phyloP scores from a whole-genome alignment of 2,113 vertebrate species.

The Dipodomys stephensi region DNA sequence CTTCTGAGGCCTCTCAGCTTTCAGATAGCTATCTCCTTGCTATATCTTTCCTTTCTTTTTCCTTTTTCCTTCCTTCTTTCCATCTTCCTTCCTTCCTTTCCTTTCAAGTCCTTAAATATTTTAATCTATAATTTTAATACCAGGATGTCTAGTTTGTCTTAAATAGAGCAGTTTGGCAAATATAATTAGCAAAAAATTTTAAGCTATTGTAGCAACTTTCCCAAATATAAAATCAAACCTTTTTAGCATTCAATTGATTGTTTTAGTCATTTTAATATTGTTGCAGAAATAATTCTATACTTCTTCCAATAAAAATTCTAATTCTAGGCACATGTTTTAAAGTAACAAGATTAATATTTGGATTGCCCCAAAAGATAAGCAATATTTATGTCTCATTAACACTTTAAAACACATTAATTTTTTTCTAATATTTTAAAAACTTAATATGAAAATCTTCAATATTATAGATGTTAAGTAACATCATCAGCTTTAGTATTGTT shows the following conservation, averaged over 20 bases:
- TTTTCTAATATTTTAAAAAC: constrained; percentile 39
- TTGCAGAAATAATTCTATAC: background rate
- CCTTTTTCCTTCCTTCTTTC: background rate
- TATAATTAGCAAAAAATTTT: background rate
- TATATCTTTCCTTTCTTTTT: background rate
- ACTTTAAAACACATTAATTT: background rate
- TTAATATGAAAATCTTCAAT: background rate
- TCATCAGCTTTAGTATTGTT: background rate
- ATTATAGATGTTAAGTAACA: background rate
- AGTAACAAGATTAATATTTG: constrained; percentile 27
- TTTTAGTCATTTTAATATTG: background rate
- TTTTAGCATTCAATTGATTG: background rate
- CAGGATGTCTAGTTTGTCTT: background rate
- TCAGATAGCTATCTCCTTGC: background rate
- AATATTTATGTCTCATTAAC: background rate
- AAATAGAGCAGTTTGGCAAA: background rate
- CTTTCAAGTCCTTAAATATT: background rate
- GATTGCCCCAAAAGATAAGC: background rate
- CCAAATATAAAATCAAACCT: background rate
- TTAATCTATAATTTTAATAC: constrained; percentile 24
- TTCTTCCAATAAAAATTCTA: background rate
- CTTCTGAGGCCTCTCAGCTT: background rate
- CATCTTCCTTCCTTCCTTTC: background rate
- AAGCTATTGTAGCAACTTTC: constrained; percentile 26
- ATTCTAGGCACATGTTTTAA: constrained; percentile 9